phyloP scores from a whole-genome alignment of 2,797 vertebrate genomes.

The Neosilurus hyrtlii region DNA sequence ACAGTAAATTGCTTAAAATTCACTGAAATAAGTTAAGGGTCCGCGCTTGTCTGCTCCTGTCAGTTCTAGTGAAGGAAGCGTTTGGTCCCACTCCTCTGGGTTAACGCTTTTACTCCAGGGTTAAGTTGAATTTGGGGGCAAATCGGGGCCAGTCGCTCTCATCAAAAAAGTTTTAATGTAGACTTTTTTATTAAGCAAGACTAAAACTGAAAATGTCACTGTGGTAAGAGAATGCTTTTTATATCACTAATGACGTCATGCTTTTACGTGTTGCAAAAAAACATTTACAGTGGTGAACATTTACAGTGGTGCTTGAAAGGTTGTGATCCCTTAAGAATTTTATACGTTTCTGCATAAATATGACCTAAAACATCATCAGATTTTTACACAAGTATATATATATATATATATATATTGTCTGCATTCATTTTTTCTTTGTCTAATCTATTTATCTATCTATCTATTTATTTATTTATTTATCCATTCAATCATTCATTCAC shows the following conservation, averaged over 20 bases:
- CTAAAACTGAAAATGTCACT: neutral
- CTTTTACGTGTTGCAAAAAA: neutral
- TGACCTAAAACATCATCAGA: too few relatives aligned
- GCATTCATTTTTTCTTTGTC: too few relatives aligned
- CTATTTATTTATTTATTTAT: neutral
- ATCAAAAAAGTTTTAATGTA: neutral
- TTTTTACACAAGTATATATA: too few relatives aligned
- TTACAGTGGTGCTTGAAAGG: too few relatives aligned
- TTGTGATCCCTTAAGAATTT: too few relatives aligned
- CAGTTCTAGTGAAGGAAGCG: conserved; percentile 6
- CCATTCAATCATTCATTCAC: too few relatives aligned
- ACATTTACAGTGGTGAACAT: too few relatives aligned
- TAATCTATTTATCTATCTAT: neutral
- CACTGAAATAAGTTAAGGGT: conserved; percentile 5
- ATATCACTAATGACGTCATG: neutral
- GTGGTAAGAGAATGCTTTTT: neutral
- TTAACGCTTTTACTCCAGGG: neutral
- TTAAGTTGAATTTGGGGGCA: neutral
- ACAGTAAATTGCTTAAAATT: conserved; percentile 10
- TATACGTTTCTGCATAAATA: too few relatives aligned
- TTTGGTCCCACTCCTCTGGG: neutral
- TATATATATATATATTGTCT: too few relatives aligned
- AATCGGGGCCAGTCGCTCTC: neutral
- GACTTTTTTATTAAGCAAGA: too few relatives aligned
- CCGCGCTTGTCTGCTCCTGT: neutral